phyloP scores from a whole-genome alignment of 2,113 vertebrate genomes.

The Lates calcarifer region DNA sequence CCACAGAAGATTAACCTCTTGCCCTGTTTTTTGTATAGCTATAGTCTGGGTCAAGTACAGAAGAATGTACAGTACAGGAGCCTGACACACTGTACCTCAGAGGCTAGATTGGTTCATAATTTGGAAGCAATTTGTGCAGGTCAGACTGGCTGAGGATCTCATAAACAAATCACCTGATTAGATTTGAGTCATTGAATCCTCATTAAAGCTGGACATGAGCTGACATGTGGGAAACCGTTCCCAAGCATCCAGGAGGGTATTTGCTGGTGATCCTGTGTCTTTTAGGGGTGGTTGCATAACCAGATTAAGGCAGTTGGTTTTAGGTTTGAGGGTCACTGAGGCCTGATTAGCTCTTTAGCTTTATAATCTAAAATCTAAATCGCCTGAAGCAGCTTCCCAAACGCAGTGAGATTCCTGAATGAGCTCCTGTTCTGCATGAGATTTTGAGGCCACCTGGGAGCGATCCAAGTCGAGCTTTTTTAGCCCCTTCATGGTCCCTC shows the following conservation, averaged over 20 bases:
- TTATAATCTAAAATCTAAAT: slow-evolving; percentile 43
- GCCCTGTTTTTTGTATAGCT: slow-evolving; percentile 11
- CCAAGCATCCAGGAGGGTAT: slow-evolving; percentile 15
- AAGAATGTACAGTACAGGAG: background rate
- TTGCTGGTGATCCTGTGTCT: slow-evolving; percentile 39
- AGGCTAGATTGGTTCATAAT: background rate
- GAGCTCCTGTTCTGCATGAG: slow-evolving; percentile 31
- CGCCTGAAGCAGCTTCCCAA: slow-evolving; percentile 55
- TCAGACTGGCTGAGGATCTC: background rate
- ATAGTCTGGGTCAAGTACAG: slow-evolving; percentile 8
- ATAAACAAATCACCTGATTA: slow-evolving; percentile 32
- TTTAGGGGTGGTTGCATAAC: slow-evolving; percentile 53
- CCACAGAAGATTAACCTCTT: slow-evolving; percentile 70
- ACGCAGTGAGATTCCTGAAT: slow-evolving; percentile 54
- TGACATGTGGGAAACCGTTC: slow-evolving; percentile 39
- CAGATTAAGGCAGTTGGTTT: slow-evolving; percentile 68
- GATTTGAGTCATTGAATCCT: slow-evolving; percentile 5
- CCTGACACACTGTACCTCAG: background rate
- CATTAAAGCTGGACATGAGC: background rate
- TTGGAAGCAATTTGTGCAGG: background rate
- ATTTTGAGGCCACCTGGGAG: slow-evolving; percentile 25
- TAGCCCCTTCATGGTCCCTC: background rate
- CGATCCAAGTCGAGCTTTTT: background rate
- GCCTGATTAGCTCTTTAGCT: slow-evolving; percentile 51
- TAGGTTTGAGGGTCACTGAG: slow-evolving; percentile 51